Evolutionary conservation across 2,888 invertebrate genomes (phyloP).

Genomic region (Mythimna ferrago): DNA sequence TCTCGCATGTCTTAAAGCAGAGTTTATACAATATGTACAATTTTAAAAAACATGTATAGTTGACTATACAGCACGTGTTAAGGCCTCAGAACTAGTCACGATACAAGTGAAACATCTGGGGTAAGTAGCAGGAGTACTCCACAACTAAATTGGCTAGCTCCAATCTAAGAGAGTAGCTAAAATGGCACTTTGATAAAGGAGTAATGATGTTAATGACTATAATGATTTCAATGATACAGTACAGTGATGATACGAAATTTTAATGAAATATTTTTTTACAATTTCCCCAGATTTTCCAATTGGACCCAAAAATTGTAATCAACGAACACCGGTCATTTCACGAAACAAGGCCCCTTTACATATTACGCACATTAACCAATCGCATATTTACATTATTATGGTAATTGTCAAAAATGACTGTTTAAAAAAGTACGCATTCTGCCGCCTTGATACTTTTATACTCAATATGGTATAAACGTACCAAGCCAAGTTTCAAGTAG

Average conservation of each 20-base stretch:
- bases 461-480: constrained; percentile 46
- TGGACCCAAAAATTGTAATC: constrained; percentile 19
- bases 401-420: constrained; percentile 63
- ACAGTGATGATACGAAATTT: constrained; percentile 23
- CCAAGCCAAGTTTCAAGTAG: constrained; percentile 37
- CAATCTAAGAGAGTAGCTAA: constrained; percentile 78
- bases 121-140: constrained; percentile 69
- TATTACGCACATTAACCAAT: constrained; percentile 59
- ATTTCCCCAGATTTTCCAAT: constrained; percentile 29
- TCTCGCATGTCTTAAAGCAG: constrained; percentile 88
- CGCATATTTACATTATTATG: constrained; percentile 69
- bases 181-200: constrained; percentile 54
- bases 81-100: constrained; percentile 64
- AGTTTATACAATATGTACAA: constrained; percentile 82
- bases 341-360: constrained; percentile 67
- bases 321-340: constrained; percentile 34
- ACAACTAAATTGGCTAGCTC: constrained; percentile 78
- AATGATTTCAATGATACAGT: constrained; percentile 27
- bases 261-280: constrained; percentile 23
- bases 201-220: constrained; percentile 40
- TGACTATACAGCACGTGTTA: constrained; percentile 68
- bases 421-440: constrained; percentile 58
- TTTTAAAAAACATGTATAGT: constrained; percentile 73
- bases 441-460: constrained; percentile 52
- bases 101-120: constrained; percentile 53